Conservation (phyloP, 2,888 invertebrate species). For the Plusia festucae region DNA sequence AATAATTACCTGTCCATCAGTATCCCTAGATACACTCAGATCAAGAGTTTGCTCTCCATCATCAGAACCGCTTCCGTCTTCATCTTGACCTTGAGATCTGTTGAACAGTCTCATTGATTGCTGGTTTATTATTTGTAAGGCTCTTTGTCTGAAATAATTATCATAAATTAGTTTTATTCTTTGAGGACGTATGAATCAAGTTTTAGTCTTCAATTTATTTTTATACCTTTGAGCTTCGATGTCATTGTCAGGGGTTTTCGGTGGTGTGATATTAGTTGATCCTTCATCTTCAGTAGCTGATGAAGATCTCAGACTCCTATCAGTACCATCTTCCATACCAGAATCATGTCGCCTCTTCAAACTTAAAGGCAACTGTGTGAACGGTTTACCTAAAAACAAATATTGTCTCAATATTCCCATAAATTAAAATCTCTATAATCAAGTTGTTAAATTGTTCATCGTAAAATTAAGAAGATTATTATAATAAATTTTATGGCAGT, state of each 20-base stretch:
- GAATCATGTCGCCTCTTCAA: slow-evolving; percentile 84
- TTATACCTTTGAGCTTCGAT: slow-evolving; percentile 82
- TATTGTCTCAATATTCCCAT: slow-evolving; percentile 25
- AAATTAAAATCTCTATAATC: slow-evolving; percentile 26
- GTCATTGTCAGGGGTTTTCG: slow-evolving; percentile 87
- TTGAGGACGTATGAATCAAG: background rate
- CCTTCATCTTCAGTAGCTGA: slow-evolving; percentile 87
- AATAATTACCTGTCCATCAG: slow-evolving; percentile 82
- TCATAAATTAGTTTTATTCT: slow-evolving; percentile 13
- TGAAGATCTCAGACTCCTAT: slow-evolving; percentile 80
- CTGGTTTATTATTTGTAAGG: slow-evolving; percentile 84
- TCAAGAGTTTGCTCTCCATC: slow-evolving; percentile 88
- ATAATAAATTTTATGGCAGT: slow-evolving; percentile 43
- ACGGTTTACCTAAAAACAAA: slow-evolving; percentile 78
- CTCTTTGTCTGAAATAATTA: slow-evolving; percentile 80
- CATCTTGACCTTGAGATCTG: slow-evolving; percentile 80
- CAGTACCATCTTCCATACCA: slow-evolving; percentile 77
- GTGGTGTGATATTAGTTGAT: slow-evolving; percentile 86
- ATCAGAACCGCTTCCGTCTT: slow-evolving; percentile 86
- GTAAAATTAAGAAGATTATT: slow-evolving; percentile 45
- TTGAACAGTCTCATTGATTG: slow-evolving; percentile 85
- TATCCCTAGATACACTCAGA: slow-evolving; percentile 85
- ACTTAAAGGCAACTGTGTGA: slow-evolving; percentile 82
- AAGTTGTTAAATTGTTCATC: slow-evolving; percentile 30
- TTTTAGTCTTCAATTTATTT: too few relatives aligned